Percentiles rank a stretch among this genome's conserved stretches.
Evolutionary conservation across 1,140 invertebrate species (phyloP).

Genomic region (Pseudomyrmex concolor): DNA sequence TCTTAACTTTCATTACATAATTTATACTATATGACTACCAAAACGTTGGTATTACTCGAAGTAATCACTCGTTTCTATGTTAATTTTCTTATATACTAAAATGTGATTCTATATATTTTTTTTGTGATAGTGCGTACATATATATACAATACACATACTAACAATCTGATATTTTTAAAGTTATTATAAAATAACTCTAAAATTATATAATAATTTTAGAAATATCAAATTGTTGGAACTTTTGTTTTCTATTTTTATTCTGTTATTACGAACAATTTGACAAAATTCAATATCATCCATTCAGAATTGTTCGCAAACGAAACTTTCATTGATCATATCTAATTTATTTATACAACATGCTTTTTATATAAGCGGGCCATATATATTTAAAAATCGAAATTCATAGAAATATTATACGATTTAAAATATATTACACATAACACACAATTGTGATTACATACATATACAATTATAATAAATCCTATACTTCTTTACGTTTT

Average conservation of each 20-base stretch:
- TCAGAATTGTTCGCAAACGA: no score
- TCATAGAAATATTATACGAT: background rate
- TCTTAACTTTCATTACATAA: no score
- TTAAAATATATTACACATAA: background rate
- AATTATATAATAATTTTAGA: background rate
- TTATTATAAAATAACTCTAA: no score
- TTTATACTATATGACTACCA: no score
- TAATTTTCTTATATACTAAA: background rate
- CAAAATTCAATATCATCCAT: no score
- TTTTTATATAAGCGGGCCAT: no score
- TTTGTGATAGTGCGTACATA: background rate
- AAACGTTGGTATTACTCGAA: background rate
- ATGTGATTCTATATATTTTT: constrained; percentile 6
- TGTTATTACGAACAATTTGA: background rate
- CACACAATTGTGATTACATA: background rate
- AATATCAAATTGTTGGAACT: background rate
- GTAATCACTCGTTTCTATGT: background rate
- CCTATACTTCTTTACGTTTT: constrained; percentile 8
- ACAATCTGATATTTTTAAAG: no score
- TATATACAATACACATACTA: no score
- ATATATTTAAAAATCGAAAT: background rate
- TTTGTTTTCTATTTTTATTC: background rate
- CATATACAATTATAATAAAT: constrained; percentile 20
- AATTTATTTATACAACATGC: no score
- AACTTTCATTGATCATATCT: no score